Evolutionary conservation across 2,888 invertebrate genomes (phyloP).

Genomic region (Lymantria monacha): DNA sequence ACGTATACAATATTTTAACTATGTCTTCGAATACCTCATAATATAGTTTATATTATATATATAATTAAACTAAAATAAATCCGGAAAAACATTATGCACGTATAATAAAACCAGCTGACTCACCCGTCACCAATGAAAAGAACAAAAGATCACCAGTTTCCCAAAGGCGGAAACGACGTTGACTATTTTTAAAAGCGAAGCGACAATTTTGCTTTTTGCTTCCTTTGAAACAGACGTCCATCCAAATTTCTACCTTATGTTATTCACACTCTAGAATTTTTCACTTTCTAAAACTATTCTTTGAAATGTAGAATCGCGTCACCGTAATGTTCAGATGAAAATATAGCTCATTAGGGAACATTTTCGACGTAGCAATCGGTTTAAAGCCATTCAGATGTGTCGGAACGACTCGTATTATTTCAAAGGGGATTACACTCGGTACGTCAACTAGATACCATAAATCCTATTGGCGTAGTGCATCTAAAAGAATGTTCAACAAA

Average conservation of each 20-base stretch:
- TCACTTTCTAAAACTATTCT: conserved; percentile 12
- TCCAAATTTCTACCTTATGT: conserved; percentile 53
- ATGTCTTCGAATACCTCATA: too few species aligned
- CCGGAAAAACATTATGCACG: conserved; percentile 26
- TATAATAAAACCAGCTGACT: conserved; percentile 45
- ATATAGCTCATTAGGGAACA: conserved; percentile 62
- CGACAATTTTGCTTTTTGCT: conserved; percentile 54
- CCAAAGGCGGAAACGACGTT: conserved; percentile 71
- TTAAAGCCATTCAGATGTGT: conserved; percentile 46
- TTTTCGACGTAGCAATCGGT: conserved; percentile 56
- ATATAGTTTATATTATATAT: too few species aligned
- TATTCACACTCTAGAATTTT: conserved; percentile 27
- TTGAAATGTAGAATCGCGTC: conserved; percentile 27
- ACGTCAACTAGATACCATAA: too few species aligned
- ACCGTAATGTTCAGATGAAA: conserved; percentile 38
- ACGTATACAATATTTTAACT: too few species aligned
- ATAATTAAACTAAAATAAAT: conserved; percentile 24
- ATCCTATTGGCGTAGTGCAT: too few species aligned
- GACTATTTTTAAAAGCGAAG: conserved; percentile 68
- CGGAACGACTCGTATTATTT: conserved; percentile 49
- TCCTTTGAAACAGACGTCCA: conserved; percentile 34
- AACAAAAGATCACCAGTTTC: conserved; percentile 67
- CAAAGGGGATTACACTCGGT: conserved; percentile 31
- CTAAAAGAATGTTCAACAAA: too few species aligned
- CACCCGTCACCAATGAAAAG: conserved; percentile 44